These are phyloP conservation scores for Melinopterus prodromus DNA, from an alignment of 2,888 invertebrate species.

Conservation along the genomic window DNA sequence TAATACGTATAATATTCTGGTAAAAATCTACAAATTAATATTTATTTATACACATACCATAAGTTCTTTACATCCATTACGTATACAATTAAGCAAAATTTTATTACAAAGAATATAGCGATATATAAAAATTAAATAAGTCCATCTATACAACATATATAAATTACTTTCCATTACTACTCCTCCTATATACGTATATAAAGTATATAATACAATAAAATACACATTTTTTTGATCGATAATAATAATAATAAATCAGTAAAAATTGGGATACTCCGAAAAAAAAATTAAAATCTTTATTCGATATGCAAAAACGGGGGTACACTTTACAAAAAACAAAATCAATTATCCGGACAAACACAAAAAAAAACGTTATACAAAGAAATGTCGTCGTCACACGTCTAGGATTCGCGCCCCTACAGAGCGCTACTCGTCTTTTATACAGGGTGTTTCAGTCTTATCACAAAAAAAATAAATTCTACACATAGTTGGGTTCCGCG, in stretches of 20 bases:
- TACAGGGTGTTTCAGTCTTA: constrained; percentile 28
- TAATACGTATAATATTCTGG: not conserved
- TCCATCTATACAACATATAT: not conserved
- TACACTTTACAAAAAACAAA: not conserved
- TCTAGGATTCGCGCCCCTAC: not conserved
- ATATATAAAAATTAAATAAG: constrained; percentile 4
- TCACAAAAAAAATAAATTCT: not conserved
- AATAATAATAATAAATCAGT: not conserved
- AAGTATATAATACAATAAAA: not conserved
- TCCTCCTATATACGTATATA: not conserved
- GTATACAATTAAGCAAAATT: not conserved
- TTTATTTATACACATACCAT: not conserved
- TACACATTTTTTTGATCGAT: not conserved
- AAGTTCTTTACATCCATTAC: not conserved
- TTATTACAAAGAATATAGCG: not conserved
- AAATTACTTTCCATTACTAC: not conserved
- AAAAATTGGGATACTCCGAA: not conserved
- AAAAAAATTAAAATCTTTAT: not conserved
- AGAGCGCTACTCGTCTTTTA: not conserved
- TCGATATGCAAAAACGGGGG: not conserved
- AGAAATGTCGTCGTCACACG: not conserved
- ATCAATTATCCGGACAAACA: not conserved
- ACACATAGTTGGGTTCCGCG: constrained; percentile 26
- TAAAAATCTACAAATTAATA: not conserved
- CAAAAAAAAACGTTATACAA: not conserved